Base-by-base conservation (phyloP, 1,140 invertebrate genomes). In the Magallana angulata region DNA sequence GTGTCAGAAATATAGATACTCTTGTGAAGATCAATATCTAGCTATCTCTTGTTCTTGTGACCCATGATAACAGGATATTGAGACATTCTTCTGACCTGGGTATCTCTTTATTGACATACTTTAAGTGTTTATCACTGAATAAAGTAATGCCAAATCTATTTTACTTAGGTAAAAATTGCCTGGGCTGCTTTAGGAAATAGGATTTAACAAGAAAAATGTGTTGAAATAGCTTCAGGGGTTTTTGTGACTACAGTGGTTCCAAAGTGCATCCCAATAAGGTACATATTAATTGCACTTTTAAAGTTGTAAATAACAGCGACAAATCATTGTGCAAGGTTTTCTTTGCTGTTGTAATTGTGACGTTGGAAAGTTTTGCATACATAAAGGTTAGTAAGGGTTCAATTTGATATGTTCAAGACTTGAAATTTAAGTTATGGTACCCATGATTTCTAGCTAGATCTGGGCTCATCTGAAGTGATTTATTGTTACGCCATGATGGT, bases 31-130 rank as follows among this genome's bases (percentile, higher is more conserved):
- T 76, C 68, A 76, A 76, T 76, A 76, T 36, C 24, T 24, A 1
- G 68, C 24, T 76, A 76, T 76, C 68, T 76, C 8, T 48, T 48
- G 11, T 76, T 48, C 24, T 76, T 18, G 24, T 76, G 68, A 30
- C 68, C 68, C 36, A 9, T 30, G 68, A 76, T 76, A 11, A 76
- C 24, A 30, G 12, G 68, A 76, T 76, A 76, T 76, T 76, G 68
- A 30, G 24, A 30, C 18, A 30, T 76, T 76, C 24, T 24, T 24
- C 36, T 76, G 68, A 76, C 68, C 68, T 3, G 24, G 24, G 18
- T 76, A 76, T 76, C 68, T 76, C 24, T 71, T 30, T 76, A 76
- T 76, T 76, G 68, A 76, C 68, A 76, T 76, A 30, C 68, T 76
- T 76, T 8, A 76, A 76, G 68, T 76, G 68, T 76, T 76, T 76